Evolutionary conservation across 2,888 invertebrate genomes (phyloP).

Genomic region (Pseudococcus longispinus): DNA sequence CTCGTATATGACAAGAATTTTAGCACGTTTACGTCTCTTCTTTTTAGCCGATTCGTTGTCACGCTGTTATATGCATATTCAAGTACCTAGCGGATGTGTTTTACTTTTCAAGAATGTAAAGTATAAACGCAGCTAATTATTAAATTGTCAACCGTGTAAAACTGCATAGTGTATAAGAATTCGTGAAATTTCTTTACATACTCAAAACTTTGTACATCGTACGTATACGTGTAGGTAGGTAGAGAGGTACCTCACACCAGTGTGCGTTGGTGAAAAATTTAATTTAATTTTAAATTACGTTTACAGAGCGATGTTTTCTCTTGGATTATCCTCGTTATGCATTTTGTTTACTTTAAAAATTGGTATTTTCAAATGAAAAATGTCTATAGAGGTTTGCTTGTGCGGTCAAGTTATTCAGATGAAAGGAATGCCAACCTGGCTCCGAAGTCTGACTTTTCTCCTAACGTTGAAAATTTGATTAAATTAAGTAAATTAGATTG

Average conservation of each 20-base stretch:
- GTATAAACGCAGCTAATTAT: slow-evolving; percentile 27
- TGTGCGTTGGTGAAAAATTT: background rate
- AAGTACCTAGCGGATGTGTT: slow-evolving; percentile 37
- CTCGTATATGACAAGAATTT: slow-evolving; percentile 20
- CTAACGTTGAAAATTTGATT: background rate
- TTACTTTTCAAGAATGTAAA: slow-evolving; percentile 38
- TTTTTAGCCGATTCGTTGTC: slow-evolving; percentile 1
- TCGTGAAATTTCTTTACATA: slow-evolving; percentile 10
- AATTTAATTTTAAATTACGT: slow-evolving; percentile 6
- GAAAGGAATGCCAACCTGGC: background rate
- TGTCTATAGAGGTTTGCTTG: background rate
- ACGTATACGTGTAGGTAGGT: background rate
- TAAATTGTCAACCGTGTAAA: slow-evolving; percentile 11
- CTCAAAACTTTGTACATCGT: background rate
- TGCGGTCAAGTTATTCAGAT: background rate
- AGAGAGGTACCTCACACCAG: background rate
- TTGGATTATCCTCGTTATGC: background rate
- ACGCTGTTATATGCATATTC: slow-evolving; percentile 27
- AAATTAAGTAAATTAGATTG: background rate
- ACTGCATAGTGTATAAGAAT: background rate
- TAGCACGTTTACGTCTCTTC: background rate
- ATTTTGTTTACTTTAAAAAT: background rate
- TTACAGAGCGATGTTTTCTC: background rate
- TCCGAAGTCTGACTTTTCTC: too few species aligned
- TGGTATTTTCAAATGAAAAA: background rate